Evolutionary conservation across 1,140 invertebrate species (phyloP), one percentile per base, ranked within the genome.

Genomic region (Centruroides sculpturatus): DNA sequence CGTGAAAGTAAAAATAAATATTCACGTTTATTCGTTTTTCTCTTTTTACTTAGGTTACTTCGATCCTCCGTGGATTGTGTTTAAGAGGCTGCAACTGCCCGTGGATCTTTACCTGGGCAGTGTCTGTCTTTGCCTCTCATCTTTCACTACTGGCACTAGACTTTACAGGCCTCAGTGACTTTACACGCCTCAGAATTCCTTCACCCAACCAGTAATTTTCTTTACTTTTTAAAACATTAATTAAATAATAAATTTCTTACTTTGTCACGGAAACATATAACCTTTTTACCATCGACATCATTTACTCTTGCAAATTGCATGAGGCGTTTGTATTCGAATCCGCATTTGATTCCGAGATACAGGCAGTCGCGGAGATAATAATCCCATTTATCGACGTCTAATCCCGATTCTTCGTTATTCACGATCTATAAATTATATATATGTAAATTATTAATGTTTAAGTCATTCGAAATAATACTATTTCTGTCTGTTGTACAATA

Each of bases 371-470:
- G 72, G 11, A 78, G 70, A 53, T 85, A 75, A 66, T 86, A 86
- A 68, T 86, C 84, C 77, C 78, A 85, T 71, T 84, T 85, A 70
- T 86, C 84, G 5, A 86, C 84, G 73, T 86, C 84, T 41, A 85
- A 75, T 13, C 79, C 78, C 65, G 77, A 82, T 11, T 73, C 68
- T 57, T 79, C 76, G 68, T 86, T 85, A 35, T 77, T 75, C 1
- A 86, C 79, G 64, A 86, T 81, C 80, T 83, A 62, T n/a, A 70
- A 69, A 55, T n/a, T n/a, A 66, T 61, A 66, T 47, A 58, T 4
- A 53, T 83, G 62, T 11, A 71, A 68, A 55, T 65, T 4, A 55
- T 11, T 7, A 11, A 41, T 47, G 7, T 60, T 23, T 23, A n/a
- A n/a, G n/a, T n/a, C n/a, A n/a, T n/a, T n/a, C n/a, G n/a, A n/a